Base-by-base conservation (phyloP, 2,797 vertebrate species). In the Myiotriccus ornatus region DNA sequence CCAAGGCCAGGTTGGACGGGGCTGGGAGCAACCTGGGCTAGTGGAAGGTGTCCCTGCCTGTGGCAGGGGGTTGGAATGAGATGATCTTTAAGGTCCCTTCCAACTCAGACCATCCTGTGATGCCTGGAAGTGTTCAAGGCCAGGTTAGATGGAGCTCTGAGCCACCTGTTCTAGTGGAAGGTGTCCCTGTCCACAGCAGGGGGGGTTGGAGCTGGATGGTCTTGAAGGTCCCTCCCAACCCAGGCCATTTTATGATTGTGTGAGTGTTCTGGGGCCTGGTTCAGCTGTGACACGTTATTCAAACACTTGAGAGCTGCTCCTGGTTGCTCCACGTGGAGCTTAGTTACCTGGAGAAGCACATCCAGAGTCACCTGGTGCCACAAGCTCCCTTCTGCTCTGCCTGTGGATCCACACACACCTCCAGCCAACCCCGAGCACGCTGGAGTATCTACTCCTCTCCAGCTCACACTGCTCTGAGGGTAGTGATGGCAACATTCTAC, bases 351-450 rank as follows among this genome's bases (percentile, higher is more conserved):
- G 32, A 17, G 64, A 56, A 21, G 6, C 7, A 4, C 41, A 30
- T 14, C 70, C 3, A 1, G 59, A 50, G 46, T 22, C 16, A 4
- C 32, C 7, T 1, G 20, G 3, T 67, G 74, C 50, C 77, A 32
- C 0, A 2, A 32, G 37, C 50, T 6, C 3, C 68, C 50, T 39
- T 44, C 24, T 63, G 62, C 55, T 41, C 60, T 1, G 1, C 57
- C 1, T 2, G 10, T 14, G 27, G 55, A 50, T 52, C 43, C 62
- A 10, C 2, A 0, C 8, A 6, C 39, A 10, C 43, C 23, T 60
- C 49, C 56, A 46, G 30, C 39, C 37, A 35, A 19, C 23, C 15
- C 32, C 1, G 0, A 55, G 68, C 35, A 52, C 17, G 3, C 1
- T 10, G 49, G 53, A 50, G 5, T 27, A 2, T 24, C 56, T 74